Percentiles rank a stretch among this genome's conserved stretches.
Evolutionary conservation across 2,797 vertebrate genomes (phyloP).

Genomic region (Enteromius viviparus): DNA sequence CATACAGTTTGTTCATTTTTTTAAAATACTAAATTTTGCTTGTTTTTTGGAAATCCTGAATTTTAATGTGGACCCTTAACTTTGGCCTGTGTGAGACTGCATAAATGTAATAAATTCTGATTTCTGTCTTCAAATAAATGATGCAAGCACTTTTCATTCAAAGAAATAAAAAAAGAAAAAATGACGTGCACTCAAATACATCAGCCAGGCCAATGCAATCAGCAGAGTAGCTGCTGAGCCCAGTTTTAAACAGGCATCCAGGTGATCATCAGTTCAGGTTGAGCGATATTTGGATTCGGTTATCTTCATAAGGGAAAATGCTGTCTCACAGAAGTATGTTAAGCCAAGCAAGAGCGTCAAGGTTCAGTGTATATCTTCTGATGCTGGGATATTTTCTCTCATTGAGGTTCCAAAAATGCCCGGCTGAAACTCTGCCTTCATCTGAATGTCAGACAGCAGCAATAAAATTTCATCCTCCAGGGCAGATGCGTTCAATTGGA

Average conservation of each 20-base stretch:
- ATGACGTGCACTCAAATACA: slow-evolving; percentile 2
- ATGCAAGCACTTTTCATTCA: background rate
- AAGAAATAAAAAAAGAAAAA: background rate
- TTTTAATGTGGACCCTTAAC: background rate
- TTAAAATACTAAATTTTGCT: background rate
- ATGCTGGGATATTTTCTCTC: slow-evolving; percentile 19
- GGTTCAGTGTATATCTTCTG: slow-evolving; percentile 25
- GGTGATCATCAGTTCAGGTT: slow-evolving; percentile 25
- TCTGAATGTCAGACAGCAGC: slow-evolving; percentile 25
- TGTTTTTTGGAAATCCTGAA: background rate
- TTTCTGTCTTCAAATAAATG: background rate
- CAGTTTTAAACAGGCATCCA: slow-evolving; percentile 18
- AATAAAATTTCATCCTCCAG: slow-evolving; percentile 17
- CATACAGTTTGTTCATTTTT: background rate
- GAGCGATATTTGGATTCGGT: background rate
- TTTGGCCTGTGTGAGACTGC: background rate
- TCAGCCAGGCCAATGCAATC: slow-evolving; percentile 5
- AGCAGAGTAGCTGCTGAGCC: background rate
- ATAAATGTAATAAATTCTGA: background rate
- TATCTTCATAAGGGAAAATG: slow-evolving; percentile 21
- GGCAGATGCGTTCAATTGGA: background rate
- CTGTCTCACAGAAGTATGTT: slow-evolving; percentile 27
- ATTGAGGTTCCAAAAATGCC: slow-evolving; percentile 16
- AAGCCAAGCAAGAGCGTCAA: slow-evolving; percentile 25
- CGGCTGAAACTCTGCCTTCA: slow-evolving; percentile 18